phyloP scores from a whole-genome alignment of 2,113 vertebrate species.

The Psittacula cyanocephala region DNA sequence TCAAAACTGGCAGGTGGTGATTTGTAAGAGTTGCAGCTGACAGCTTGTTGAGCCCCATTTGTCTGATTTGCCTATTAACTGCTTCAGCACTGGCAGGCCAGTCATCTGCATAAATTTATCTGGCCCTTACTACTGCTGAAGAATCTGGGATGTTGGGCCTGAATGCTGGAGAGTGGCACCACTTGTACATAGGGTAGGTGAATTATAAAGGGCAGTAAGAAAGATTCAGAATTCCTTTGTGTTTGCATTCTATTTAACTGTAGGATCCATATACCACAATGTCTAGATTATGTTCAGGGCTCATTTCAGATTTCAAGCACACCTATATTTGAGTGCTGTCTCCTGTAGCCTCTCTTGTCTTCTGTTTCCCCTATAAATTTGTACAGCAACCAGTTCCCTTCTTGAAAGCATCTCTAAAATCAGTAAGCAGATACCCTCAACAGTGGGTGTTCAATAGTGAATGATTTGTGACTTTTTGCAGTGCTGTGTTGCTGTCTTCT shows the following conservation, averaged over 20 bases:
- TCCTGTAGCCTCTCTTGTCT: neutral
- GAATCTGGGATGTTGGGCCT: neutral
- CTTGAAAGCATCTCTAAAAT: neutral
- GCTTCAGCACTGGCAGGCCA: neutral
- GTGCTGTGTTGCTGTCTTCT: neutral
- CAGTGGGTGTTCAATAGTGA: neutral
- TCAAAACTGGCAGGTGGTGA: constrained; percentile 1
- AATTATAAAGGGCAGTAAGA: neutral
- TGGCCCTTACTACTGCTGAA: neutral
- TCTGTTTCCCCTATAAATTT: neutral
- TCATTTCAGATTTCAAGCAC: neutral
- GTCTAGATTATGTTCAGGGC: neutral
- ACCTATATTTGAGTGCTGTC: neutral
- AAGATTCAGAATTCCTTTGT: neutral
- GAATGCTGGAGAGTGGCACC: neutral
- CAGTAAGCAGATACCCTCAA: neutral
- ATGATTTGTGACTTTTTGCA: neutral
- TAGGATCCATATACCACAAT: fast-evolving
- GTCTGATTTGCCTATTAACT: constrained; percentile 1
- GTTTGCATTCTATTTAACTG: neutral
- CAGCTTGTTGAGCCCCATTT: neutral
- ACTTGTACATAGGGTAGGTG: neutral
- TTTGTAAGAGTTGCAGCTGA: neutral
- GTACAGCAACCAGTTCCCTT: neutral
- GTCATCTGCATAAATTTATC: neutral